These are phyloP conservation scores for Metellina segmentata DNA, from an alignment of 2,888 invertebrate genomes.

Conservation along the genomic window DNA sequence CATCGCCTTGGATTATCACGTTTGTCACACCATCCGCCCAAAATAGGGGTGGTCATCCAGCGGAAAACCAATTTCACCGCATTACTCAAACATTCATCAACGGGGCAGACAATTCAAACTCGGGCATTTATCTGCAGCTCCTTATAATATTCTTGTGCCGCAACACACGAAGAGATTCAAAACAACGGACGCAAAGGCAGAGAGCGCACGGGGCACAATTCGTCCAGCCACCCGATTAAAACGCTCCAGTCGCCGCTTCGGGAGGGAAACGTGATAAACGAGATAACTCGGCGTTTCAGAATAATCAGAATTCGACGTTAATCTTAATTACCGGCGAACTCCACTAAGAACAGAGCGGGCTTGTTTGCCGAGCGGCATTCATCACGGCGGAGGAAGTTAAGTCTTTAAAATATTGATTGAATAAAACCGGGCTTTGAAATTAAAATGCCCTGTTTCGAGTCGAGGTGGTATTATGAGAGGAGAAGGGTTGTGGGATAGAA, in stretches of 20 bases:
- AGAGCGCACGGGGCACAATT: not conserved
- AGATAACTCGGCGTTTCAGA: constrained; percentile 35
- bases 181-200: too few relatives aligned
- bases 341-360: constrained; percentile 34
- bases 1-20: too few relatives aligned
- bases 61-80: too few relatives aligned
- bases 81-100: too few relatives aligned
- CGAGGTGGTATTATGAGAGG: too few relatives aligned
- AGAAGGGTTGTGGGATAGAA: too few relatives aligned
- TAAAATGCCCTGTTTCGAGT: not conserved
- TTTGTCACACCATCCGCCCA: too few relatives aligned
- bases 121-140: too few relatives aligned
- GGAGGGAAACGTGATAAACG: constrained; percentile 37
- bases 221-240: constrained; percentile 30
- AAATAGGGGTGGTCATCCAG: too few relatives aligned
- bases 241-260: not conserved
- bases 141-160: constrained; percentile 37
- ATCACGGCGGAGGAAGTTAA: constrained; percentile 43
- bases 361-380: constrained; percentile 50
- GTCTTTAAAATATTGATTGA: constrained; percentile 43
- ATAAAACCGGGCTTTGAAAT: not conserved
- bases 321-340: constrained; percentile 55
- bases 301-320: constrained; percentile 55
- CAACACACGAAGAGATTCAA: not conserved
- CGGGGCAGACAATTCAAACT: too few relatives aligned